Evolutionary conservation across 2,888 invertebrate genomes (phyloP).

Genomic region (Drosophila testacea): DNA sequence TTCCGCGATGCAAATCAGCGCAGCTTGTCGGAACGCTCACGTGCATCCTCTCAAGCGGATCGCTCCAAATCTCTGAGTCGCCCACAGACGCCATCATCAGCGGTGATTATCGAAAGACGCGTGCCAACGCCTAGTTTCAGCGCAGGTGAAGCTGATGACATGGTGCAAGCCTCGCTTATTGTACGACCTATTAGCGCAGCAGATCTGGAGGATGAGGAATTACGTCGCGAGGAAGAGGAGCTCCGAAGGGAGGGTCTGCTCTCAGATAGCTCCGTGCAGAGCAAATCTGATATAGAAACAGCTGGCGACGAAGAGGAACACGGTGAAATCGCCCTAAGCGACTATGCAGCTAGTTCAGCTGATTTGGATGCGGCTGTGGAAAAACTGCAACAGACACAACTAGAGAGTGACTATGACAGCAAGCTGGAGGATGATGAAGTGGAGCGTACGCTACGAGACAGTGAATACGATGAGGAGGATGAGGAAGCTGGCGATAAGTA

Average conservation of each 20-base stretch:
- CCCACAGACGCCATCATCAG: conserved; percentile 87
- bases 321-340: conserved; percentile 67
- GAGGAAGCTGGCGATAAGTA: conserved; percentile 62
- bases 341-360: conserved; percentile 79
- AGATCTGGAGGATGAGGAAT: conserved; percentile 78
- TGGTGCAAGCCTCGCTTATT: conserved; percentile 88
- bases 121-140: conserved; percentile 88
- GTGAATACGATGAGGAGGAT: conserved; percentile 74
- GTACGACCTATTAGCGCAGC: conserved; percentile 88
- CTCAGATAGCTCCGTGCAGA: conserved; percentile 82
- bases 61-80: conserved; percentile 87
- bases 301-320: conserved; percentile 82
- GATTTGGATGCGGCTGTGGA: conserved; percentile 82
- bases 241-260: conserved; percentile 80
- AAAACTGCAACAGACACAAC: conserved; percentile 62
- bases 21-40: conserved; percentile 87
- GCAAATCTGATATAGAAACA: conserved; percentile 79
- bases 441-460: conserved; percentile 72
- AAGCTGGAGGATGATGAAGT: conserved; percentile 75
- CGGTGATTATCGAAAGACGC: conserved; percentile 87
- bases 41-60: conserved; percentile 87
- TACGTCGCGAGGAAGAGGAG: conserved; percentile 80
- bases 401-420: conserved; percentile 67
- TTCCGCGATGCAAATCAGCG: conserved; percentile 87
- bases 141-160: conserved; percentile 87